Evolutionary conservation across 2,113 vertebrate species (phyloP), one percentile per base, ranked within the genome.

Genomic region (Tachycineta bicolor): DNA sequence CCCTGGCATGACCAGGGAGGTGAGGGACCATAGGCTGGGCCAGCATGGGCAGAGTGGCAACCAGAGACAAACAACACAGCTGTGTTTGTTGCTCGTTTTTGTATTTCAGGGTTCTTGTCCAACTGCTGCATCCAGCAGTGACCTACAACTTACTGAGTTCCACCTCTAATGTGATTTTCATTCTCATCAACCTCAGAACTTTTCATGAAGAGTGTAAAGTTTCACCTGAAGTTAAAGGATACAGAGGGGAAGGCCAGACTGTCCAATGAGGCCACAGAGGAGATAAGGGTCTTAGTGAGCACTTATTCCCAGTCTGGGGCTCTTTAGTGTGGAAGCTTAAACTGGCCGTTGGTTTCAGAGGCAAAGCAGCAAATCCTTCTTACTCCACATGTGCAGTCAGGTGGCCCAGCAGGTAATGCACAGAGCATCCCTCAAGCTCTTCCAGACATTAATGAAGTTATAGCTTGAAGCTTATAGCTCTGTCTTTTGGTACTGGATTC

Each of bases 251-350:
- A 60, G 46, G 22, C 34, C 20, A 21, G 21, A 25, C 9, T 89
- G 39, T 34, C 37, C 24, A 3, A 2, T 1, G 9, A n/a, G 62
- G 62, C 34, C 43, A 46, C 1, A 1, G 74, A 74, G 47, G 18
- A 90, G 22, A 15, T 55, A 25, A 60, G 10, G 15, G 13, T 49
- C 34, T 34, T n/a, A 16, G 13, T 23, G 53, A 78, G 67, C 52
- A 59, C 10, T 26, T 12, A 43, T 59, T 76, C 16, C 26, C 21
- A 41, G 2, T 70, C 28, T 37, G n/a, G 5, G 0, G 0, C 25
- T 74, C 14, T 43, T 62, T 11, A 33, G 4, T 34, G 28, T 22
- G 33, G 29, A 76, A 89, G 9, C 9, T 73, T 64, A 34, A 91
- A 77, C 23, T n/a, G 60, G n/a, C 18, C 2, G 0, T 37, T 26